Conservation (phyloP, 2,797 vertebrate species). For the Crocodylus rhombifer region DNA sequence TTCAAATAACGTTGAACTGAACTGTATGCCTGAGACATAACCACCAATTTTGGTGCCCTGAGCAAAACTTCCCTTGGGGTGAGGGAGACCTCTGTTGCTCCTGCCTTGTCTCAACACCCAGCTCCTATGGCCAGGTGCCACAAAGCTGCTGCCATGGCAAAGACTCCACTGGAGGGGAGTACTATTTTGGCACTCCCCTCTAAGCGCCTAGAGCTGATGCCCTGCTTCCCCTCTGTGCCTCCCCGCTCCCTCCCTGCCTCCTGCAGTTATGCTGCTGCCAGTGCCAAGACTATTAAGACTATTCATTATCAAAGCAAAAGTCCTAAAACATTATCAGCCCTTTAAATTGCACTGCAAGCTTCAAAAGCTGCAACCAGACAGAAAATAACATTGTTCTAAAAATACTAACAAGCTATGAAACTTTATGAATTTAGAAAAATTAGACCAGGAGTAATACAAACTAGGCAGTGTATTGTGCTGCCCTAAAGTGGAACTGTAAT, state of each 20-base stretch:
- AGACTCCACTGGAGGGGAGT: too few species aligned
- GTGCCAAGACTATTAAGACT: background rate
- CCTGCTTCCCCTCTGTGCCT: too few species aligned
- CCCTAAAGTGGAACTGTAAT: slow-evolving; percentile 47
- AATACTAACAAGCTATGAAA: background rate
- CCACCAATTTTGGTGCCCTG: background rate
- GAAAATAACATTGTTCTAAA: slow-evolving; percentile 23
- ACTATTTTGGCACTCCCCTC: too few species aligned
- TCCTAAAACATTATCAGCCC: background rate
- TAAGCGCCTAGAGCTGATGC: too few species aligned
- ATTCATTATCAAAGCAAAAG: background rate
- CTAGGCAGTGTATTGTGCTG: slow-evolving; percentile 1
- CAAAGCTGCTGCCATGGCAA: too few species aligned
- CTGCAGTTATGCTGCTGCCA: too few species aligned
- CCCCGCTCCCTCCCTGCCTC: too few species aligned
- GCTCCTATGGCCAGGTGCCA: too few species aligned
- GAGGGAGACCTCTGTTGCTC: too few species aligned
- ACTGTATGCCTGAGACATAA: background rate
- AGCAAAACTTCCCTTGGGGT: too few species aligned
- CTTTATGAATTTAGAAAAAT: slow-evolving; percentile 31
- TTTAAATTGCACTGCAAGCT: slow-evolving; percentile 25
- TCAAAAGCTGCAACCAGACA: slow-evolving; percentile 8
- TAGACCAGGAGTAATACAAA: slow-evolving; percentile 49
- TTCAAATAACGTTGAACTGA: slow-evolving; percentile 24
- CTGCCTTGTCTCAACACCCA: too few species aligned